phyloP scores from a whole-genome alignment of 2,113 vertebrate genomes.

The Heterochromis multidens region DNA sequence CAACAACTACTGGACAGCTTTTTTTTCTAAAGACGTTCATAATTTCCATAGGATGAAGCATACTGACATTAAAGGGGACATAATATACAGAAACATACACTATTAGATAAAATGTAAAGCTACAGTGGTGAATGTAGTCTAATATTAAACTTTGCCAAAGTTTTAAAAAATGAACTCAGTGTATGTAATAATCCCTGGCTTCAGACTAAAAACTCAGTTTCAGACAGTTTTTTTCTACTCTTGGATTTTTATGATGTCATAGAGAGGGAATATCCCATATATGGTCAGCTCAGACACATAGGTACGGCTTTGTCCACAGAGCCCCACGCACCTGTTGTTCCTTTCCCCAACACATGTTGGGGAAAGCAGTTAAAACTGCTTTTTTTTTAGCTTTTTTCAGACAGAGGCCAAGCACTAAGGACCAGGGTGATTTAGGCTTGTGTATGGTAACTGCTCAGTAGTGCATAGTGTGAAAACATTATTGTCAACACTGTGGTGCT shows the following conservation, averaged over 20 bases:
- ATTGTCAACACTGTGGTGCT: background rate
- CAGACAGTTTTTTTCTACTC: too few relatives aligned
- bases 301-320: too few relatives aligned
- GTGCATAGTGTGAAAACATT: background rate
- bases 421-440: background rate
- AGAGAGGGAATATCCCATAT: background rate
- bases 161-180: too few relatives aligned
- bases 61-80: background rate
- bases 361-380: background rate
- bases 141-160: background rate
- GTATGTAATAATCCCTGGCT: too few relatives aligned
- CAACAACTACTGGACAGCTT: background rate
- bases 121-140: background rate
- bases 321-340: too few relatives aligned
- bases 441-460: slow-evolving; percentile 6
- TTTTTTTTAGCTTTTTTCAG: too few relatives aligned
- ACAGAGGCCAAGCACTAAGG: too few relatives aligned
- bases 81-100: background rate
- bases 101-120: too few relatives aligned
- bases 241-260: background rate
- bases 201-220: too few relatives aligned
- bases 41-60: background rate
- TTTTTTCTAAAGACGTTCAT: background rate
- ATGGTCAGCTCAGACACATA: too few relatives aligned
- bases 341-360: too few relatives aligned